Percentiles rank a stretch among this genome's conserved stretches.
phyloP scores from a whole-genome alignment of 2,888 invertebrate genomes.

The Bombylius major region DNA sequence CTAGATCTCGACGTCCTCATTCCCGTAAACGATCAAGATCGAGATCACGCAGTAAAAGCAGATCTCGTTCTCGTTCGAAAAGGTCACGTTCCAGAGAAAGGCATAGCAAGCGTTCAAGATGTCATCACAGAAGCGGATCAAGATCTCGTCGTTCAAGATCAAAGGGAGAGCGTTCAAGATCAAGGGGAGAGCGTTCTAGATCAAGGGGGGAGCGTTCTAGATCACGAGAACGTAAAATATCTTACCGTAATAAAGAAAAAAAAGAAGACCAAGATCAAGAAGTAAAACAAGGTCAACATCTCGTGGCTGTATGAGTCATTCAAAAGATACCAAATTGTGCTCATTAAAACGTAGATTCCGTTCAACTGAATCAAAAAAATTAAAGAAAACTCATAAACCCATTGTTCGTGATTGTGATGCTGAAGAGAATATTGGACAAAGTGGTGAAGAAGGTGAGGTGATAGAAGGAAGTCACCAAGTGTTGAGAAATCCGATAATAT shows the following conservation, averaged over 20 bases:
- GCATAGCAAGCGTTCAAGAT: conserved; percentile 18
- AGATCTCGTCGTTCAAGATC: conserved; percentile 33
- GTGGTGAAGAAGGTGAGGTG: conserved; percentile 38
- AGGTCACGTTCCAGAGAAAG: conserved; percentile 25
- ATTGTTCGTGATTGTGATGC: conserved; percentile 29
- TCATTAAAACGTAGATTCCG: conserved; percentile 30
- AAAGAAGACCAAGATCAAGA: conserved; percentile 33
- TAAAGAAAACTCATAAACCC: conserved; percentile 19
- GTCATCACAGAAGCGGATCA: no score
- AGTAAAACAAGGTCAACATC: conserved; percentile 37
- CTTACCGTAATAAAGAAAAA: conserved; percentile 40
- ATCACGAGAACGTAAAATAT: conserved; percentile 48
- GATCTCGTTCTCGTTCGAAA: conserved; percentile 31
- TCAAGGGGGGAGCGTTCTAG: no score
- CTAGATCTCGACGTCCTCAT: conserved; percentile 35
- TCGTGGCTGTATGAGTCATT: conserved; percentile 29
- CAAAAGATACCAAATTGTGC: conserved; percentile 30
- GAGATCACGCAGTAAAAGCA: conserved; percentile 40
- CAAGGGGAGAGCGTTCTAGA: no score
- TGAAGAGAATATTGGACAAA: conserved; percentile 27
- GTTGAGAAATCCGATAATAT: no score
- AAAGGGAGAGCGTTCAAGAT: conserved; percentile 24
- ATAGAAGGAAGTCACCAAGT: conserved; percentile 41
- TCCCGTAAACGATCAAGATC: conserved; percentile 37
- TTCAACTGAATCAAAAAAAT: conserved; percentile 30